Base-by-base conservation (phyloP, 2,797 vertebrate genomes). In the Oryzias dopingdopingensis region DNA sequence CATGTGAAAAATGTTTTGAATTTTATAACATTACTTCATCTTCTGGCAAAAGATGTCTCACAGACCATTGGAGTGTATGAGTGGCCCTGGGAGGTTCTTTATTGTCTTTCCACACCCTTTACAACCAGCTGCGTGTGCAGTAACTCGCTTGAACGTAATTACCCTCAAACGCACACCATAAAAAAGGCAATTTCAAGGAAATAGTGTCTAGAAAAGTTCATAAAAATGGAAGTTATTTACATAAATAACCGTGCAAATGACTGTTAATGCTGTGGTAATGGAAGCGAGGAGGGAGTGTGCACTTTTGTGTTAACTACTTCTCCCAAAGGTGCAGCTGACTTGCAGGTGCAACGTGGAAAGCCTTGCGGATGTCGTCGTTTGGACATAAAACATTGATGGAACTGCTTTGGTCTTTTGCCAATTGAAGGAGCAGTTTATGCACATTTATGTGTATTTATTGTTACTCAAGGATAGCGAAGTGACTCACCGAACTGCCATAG, bases 181-280 rank as follows among this genome's bases (percentile, higher is more conserved):
- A 90, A 90, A 65, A 78, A 43, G 62, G 61, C 76, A 75, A 84
- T 88, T 89, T 85, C 56, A 79, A 67, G 78, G 72, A 83, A 84
- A 86, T 52, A 41, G 80, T 84, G 78, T 83, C 66, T 71, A 81
- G 72, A 82, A 84, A 88, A 86, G 82, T 87, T 84, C 74, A 90
- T 86, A 86, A 89, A 89, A 84, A 72, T 56, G 72, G 79, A 76
- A 85, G 80, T 84, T 86, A 88, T 87, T 91, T 85, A 89, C 81
- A 84, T 87, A 83, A 68, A 74, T 84, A 83, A 79, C 59, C 58
- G 75, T 71, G 63, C 73, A 85, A 86, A 87, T 77, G 65, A 77
- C 72, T 75, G 66, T 69, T 85, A 82, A 87, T 82, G 71, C 65
- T 60, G 67, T 47, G 26, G 83, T 84, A 83, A 88, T 82, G 81